phyloP scores from a whole-genome alignment of 2,113 vertebrate genomes.

The Microcebus lehilahytsara region DNA sequence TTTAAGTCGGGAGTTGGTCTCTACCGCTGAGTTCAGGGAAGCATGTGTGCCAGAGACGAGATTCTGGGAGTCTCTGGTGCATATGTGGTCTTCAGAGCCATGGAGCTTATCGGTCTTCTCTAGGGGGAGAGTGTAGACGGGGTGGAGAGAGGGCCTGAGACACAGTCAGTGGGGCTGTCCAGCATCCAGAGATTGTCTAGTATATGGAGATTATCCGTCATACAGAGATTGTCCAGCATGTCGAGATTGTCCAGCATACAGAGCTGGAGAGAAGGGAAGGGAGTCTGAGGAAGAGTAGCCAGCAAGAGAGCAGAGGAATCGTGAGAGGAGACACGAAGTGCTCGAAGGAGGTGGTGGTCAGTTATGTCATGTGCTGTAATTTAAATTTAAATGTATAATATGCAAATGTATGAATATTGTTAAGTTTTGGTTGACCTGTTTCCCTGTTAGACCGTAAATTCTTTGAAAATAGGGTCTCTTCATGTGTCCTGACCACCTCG shows the following conservation, averaged over 20 bases:
- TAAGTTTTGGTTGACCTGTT: neutral
- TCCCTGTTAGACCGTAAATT: neutral
- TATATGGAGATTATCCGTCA: too few relatives aligned
- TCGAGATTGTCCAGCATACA: too few relatives aligned
- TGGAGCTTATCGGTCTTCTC: neutral
- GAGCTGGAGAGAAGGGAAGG: neutral
- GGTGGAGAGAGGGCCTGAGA: neutral
- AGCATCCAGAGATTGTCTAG: too few relatives aligned
- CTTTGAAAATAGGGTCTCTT: neutral
- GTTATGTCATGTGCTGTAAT: neutral
- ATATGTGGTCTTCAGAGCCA: accelerated
- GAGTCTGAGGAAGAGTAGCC: too few relatives aligned
- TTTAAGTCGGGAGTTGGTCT: neutral
- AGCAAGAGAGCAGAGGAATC: neutral
- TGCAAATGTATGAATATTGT: neutral
- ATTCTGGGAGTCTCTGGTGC: neutral
- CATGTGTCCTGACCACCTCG: neutral
- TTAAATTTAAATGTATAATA: neutral
- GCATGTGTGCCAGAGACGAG: neutral
- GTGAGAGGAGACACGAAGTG: neutral
- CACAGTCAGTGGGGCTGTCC: neutral
- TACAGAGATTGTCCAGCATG: too few relatives aligned
- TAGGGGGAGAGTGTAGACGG: neutral
- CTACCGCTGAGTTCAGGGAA: neutral
- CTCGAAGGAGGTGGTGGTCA: neutral